Percentiles rank a stretch among this genome's conserved stretches.
Conservation (phyloP, 1,140 invertebrate genomes). For the Dinothrombium tinctorium region DNA sequence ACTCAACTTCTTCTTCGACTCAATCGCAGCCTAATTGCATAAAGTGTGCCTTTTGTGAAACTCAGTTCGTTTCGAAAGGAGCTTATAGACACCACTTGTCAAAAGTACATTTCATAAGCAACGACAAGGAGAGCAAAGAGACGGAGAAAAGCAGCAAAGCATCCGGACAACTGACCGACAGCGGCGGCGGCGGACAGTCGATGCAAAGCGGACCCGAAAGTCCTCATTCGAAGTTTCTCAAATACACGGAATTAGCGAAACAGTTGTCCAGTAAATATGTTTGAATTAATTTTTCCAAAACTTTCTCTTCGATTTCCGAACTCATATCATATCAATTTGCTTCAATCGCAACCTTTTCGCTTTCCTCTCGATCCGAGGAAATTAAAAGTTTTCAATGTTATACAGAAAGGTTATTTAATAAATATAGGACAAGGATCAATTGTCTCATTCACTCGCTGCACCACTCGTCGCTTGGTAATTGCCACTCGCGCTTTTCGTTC, state of each 20-base stretch:
- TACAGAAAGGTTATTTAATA: no score
- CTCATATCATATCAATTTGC: no score
- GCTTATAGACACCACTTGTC: conserved; percentile 86
- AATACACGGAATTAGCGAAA: conserved; percentile 86
- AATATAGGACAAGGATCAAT: no score
- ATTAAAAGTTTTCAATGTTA: no score
- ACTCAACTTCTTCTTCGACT: background rate
- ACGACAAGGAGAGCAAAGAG: conserved; percentile 45
- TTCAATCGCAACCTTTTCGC: no score
- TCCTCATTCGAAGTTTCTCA: conserved; percentile 83
- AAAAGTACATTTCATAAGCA: conserved; percentile 89
- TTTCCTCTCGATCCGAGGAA: no score
- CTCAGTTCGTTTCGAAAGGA: conserved; percentile 82
- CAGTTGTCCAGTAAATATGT: conserved; percentile 77
- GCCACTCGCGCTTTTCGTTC: no score
- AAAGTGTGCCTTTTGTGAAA: conserved; percentile 89
- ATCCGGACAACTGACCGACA: conserved; percentile 1
- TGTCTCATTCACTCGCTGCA: no score
- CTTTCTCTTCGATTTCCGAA: no score
- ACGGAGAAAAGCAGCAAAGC: conserved; percentile 9
- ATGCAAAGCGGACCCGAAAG: conserved; percentile 38
- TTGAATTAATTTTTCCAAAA: conserved; percentile 10
- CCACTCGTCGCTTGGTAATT: no score
- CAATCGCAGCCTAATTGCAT: conserved; percentile 30
- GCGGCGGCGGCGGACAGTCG: conserved; percentile 7